phyloP scores from a whole-genome alignment of 2,888 invertebrate genomes.

The Nephrotoma flavescens region DNA sequence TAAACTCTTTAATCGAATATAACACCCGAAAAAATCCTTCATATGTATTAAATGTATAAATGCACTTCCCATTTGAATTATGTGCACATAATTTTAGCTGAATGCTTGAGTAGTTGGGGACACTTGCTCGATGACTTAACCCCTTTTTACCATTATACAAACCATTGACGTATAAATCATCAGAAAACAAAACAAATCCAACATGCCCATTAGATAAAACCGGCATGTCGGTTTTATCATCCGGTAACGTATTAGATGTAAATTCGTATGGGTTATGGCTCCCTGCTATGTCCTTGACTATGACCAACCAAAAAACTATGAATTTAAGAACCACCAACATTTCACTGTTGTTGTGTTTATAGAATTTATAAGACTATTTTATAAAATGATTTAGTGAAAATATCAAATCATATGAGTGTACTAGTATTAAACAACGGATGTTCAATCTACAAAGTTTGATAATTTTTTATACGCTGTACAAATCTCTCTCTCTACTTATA shows the following conservation, averaged over 20 bases:
- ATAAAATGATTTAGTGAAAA: not conserved
- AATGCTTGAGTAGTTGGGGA: constrained; percentile 44
- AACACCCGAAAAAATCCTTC: not conserved
- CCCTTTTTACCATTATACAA: constrained; percentile 41
- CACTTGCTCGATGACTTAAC: constrained; percentile 40
- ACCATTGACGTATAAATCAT: constrained; percentile 44
- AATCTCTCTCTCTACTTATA: too few species aligned
- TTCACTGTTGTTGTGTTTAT: not conserved
- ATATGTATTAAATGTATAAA: not conserved
- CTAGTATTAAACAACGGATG: not conserved
- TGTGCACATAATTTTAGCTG: not conserved
- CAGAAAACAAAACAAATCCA: constrained; percentile 41
- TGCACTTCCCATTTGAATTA: not conserved
- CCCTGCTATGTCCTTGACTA: not conserved
- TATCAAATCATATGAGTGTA: not conserved
- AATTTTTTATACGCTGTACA: not conserved
- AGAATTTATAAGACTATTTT: not conserved
- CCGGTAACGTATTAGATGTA: not conserved
- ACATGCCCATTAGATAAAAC: constrained; percentile 44
- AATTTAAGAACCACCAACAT: not conserved
- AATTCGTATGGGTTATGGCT: not conserved
- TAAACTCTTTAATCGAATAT: not conserved
- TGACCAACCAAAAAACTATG: not conserved
- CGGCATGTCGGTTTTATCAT: constrained; percentile 33
- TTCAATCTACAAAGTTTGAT: not conserved